Evolutionary conservation across 2,113 vertebrate species (phyloP).

Genomic region (Brachirus orientalis): DNA sequence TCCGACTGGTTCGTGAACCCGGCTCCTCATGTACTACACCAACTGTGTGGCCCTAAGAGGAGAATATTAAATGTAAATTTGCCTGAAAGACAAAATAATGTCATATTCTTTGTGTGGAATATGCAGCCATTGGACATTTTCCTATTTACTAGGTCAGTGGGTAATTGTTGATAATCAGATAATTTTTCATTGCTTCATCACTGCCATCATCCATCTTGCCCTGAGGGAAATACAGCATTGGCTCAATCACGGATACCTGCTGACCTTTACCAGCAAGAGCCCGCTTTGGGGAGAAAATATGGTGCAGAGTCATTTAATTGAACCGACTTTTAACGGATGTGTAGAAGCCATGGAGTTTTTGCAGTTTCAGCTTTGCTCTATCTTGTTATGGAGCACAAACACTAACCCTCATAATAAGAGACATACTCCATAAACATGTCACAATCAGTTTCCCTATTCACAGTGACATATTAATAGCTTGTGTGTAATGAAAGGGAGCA

Average conservation of each 20-base stretch:
- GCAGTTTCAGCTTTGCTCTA: not conserved
- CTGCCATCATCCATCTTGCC: slow-evolving; percentile 15
- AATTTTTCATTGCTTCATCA: slow-evolving; percentile 35
- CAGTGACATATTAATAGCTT: slow-evolving; percentile 11
- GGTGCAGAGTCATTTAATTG: slow-evolving; percentile 16
- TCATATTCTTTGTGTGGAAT: not conserved
- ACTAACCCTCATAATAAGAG: not conserved
- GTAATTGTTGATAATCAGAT: slow-evolving; percentile 19
- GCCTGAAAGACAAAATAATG: slow-evolving; percentile 1
- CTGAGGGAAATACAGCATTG: not conserved
- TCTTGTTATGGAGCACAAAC: not conserved
- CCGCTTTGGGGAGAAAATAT: not conserved
- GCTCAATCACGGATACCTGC: slow-evolving; percentile 16
- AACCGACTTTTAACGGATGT: not conserved
- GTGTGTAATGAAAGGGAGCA: slow-evolving; percentile 53
- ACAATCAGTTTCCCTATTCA: slow-evolving; percentile 4
- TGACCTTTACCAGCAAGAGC: slow-evolving; percentile 42
- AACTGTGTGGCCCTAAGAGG: too few species aligned
- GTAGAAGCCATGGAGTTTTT: not conserved
- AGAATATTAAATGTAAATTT: too few species aligned
- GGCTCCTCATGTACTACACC: too few species aligned
- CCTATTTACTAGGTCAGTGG: not conserved
- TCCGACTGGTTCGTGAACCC: too few species aligned
- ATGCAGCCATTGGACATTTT: not conserved
- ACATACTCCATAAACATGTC: too few species aligned